Conservation (phyloP, 2,113 vertebrate genomes). For the Otolemur garnettii region DNA sequence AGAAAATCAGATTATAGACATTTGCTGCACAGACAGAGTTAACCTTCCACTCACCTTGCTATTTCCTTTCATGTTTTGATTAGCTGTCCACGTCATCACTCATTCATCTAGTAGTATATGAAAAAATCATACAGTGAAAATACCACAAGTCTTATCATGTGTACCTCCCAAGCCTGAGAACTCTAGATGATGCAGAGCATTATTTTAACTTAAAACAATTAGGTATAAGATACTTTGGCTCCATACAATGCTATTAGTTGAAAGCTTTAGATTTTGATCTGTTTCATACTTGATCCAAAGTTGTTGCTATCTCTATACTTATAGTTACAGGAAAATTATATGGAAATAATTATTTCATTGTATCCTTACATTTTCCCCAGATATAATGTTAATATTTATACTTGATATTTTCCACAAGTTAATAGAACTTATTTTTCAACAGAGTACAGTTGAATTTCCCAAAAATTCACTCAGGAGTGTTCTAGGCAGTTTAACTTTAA, state of each 20-base stretch:
- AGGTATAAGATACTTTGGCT: neutral
- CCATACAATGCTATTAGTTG: neutral
- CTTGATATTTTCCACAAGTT: neutral
- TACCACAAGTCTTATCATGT: neutral
- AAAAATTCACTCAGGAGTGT: neutral
- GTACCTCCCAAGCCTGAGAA: neutral
- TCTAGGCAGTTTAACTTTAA: conserved; percentile 16
- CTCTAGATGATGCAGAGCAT: neutral
- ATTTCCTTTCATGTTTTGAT: conserved; percentile 4
- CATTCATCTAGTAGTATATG: conserved; percentile 49
- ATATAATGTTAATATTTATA: neutral
- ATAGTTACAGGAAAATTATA: neutral
- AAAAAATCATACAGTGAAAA: conserved; percentile 30
- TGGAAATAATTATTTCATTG: no score
- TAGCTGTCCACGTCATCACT: neutral
- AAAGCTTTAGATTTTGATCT: neutral
- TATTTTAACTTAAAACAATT: conserved; percentile 55
- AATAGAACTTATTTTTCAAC: conserved; percentile 31
- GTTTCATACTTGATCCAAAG: neutral
- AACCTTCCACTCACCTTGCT: neutral
- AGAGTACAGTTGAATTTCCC: neutral
- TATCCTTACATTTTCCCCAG: neutral
- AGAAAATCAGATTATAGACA: neutral
- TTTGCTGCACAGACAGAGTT: neutral
- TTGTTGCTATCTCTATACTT: neutral